Base-by-base conservation (phyloP, 2,113 vertebrate genomes). In the Cinclus mexicanus region DNA sequence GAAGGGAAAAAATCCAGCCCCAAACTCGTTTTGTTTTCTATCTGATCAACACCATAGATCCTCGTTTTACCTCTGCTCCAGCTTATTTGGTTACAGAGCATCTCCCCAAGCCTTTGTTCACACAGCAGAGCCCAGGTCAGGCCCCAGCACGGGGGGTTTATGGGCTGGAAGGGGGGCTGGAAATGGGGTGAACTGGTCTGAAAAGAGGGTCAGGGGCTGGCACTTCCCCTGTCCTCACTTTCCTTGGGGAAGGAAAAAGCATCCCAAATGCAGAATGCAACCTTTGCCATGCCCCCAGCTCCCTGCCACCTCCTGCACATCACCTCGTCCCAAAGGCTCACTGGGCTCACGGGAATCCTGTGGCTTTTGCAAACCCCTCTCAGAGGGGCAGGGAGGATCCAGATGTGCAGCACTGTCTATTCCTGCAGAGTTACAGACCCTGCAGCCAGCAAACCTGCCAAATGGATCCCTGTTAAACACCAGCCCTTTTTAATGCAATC, bases 101-200 rank as follows among this genome's bases (percentile, higher is more conserved):
- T 20, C 44, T 52, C 33, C 8, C 24, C 2, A 0, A 1, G 9
- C 18, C 61, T 10, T 4, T 0, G 2, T 0, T 11, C 55, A 9
- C 1, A 2, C 8, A 31, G 46, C 68, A 87, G 19, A 75, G 44
- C 56, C 10, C 67, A 44, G 16, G 2, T 1, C 69, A 64, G 17
- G 6, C 14, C 42, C 5, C 60, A 74, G n/a, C 53, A 9, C 26
- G 2, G 25, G 10, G 10, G 4, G 3, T 25, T 53, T 14, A 26
- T 31, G 31, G 20, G 24, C 16, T 22, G 53, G 9, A 39, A 28
- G 15, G 0, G 52, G 23, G n/a, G 28, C 19, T 53, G 46, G 49
- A 33, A 76, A 69, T 69, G 25, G n/a, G 41, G 17, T 3, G 12
- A 60, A 53, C 4, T 19, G 28, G 12, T 1, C 35, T 49, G 23